These are phyloP conservation scores for Epistrophe grossulariae DNA, from an alignment of 2,888 invertebrate species.

Conservation along the genomic window DNA sequence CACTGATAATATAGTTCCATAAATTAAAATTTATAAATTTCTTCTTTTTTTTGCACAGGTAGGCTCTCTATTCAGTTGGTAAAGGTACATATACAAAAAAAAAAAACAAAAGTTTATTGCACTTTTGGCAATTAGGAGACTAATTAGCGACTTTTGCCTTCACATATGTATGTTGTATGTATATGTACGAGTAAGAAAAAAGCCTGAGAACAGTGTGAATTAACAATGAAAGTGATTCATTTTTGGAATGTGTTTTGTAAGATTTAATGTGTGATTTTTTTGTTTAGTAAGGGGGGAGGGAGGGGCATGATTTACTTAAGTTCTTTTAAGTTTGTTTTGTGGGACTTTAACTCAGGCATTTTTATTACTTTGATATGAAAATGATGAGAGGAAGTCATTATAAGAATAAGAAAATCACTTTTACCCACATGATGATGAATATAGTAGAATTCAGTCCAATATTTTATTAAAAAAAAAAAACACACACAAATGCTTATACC, in stretches of 20 bases:
- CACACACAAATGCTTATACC: not conserved
- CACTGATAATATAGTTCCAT: not conserved
- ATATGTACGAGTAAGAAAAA: not conserved
- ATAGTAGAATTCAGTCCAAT: not conserved
- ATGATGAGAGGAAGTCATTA: slow-evolving; percentile 14
- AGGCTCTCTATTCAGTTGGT: not conserved
- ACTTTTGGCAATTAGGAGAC: slow-evolving; percentile 12
- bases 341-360: not conserved
- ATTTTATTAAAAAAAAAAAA: not conserved
- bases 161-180: too few species aligned
- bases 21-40: slow-evolving; percentile 13
- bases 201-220: not conserved
- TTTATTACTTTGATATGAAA: not conserved
- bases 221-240: slow-evolving; percentile 30
- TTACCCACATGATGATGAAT: not conserved
- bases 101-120: slow-evolving; percentile 9
- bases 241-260: not conserved
- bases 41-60: not conserved
- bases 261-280: not conserved
- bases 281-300: not conserved
- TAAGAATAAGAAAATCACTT: not conserved
- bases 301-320: not conserved
- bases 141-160: not conserved
- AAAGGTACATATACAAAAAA: too few species aligned
- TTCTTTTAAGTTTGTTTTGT: not conserved